Evolutionary conservation across 2,797 vertebrate species (phyloP).

Genomic region (Simalia tracyae): DNA sequence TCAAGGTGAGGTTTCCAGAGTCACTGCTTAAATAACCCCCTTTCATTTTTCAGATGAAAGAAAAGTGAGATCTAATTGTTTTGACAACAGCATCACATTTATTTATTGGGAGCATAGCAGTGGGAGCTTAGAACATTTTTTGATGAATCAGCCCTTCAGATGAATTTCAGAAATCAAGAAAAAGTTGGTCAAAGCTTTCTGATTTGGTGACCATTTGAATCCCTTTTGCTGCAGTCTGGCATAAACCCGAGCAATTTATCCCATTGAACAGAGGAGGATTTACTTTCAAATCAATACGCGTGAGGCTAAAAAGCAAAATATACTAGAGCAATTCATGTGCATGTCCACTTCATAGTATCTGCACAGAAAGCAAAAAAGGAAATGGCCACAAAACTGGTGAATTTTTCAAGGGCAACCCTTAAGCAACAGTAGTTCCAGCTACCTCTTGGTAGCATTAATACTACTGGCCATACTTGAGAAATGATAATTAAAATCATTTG

Average conservation of each 20-base stretch:
- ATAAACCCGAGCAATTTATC: background rate
- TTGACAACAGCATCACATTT: background rate
- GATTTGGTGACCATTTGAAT: background rate
- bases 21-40: background rate
- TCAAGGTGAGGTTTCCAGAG: background rate
- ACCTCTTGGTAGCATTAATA: background rate
- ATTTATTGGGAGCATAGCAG: background rate
- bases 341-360: background rate
- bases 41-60: slow-evolving; percentile 3
- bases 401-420: background rate
- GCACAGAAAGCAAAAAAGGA: background rate
- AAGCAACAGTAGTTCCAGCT: background rate
- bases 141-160: background rate
- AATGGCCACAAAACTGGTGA: background rate
- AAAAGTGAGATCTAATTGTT: slow-evolving; percentile 21
- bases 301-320: background rate
- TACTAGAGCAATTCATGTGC: background rate
- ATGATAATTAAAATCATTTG: background rate
- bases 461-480: background rate
- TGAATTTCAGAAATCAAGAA: background rate
- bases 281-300: background rate
- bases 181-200: background rate
- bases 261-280: background rate
- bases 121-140: background rate
- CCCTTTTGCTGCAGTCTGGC: background rate